Percentiles rank a stretch among this genome's conserved stretches.
Evolutionary conservation across 2,888 invertebrate species (phyloP).

Genomic region (Latrodectus hesperus): DNA sequence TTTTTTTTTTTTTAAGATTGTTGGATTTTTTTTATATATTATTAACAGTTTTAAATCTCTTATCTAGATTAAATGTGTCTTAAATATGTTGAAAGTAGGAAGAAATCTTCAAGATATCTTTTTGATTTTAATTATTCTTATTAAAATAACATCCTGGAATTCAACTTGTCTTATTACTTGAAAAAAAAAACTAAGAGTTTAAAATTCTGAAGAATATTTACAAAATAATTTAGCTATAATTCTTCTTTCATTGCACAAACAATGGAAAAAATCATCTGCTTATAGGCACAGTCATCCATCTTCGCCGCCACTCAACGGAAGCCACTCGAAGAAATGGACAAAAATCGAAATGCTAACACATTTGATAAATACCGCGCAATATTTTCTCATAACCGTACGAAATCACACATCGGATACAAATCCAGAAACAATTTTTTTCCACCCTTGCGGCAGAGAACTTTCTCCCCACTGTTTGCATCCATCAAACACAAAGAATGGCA

Average conservation of each 20-base stretch:
- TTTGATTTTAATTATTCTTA: no score
- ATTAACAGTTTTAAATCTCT: no score
- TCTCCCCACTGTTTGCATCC: background rate
- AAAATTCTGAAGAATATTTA: no score
- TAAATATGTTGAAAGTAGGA: no score
- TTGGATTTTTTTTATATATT: no score
- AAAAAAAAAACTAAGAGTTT: no score
- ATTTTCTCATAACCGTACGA: background rate
- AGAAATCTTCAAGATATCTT: no score
- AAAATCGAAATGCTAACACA: background rate
- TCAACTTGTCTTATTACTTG: no score
- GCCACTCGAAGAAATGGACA: background rate
- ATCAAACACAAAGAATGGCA: background rate
- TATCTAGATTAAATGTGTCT: no score
- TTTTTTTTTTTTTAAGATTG: no score
- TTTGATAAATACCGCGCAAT: conserved; percentile 1
- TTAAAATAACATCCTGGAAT: no score
- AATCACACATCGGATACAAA: conserved; percentile 5
- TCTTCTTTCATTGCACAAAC: background rate
- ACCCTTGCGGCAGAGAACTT: background rate
- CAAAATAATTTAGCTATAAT: background rate
- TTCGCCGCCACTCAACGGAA: background rate
- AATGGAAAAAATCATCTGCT: background rate
- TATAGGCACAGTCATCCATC: background rate
- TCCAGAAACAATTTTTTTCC: background rate